Conservation (phyloP, 1,140 invertebrate species). For the Mycetomoellerius zeteki region DNA sequence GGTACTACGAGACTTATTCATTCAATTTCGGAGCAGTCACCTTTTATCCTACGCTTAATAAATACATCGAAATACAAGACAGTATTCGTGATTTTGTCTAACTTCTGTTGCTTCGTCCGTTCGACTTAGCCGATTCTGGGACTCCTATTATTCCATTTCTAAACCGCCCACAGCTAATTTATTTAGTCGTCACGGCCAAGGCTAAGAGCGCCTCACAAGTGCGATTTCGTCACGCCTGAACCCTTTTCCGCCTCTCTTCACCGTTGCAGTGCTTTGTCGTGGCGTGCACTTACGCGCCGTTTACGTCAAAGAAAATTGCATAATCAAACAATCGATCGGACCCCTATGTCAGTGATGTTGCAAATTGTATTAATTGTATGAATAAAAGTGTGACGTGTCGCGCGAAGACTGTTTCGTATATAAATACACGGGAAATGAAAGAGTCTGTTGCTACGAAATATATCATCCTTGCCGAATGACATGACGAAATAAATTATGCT, state of each 20-base stretch:
- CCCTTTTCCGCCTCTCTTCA: constrained; percentile 28
- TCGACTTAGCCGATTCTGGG: too few species aligned
- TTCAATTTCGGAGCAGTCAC: too few species aligned
- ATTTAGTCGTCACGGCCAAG: constrained; percentile 77
- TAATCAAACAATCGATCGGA: constrained; percentile 39
- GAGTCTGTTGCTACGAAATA: not conserved
- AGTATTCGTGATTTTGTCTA: too few species aligned
- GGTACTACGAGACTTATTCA: too few species aligned
- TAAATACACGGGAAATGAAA: not conserved
- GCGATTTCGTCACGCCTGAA: constrained; percentile 60
- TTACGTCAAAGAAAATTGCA: constrained; percentile 33
- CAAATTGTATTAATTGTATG: constrained; percentile 54
- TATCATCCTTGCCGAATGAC: not conserved
- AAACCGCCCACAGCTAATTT: constrained; percentile 67
- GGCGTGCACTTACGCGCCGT: not conserved
- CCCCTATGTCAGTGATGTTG: not conserved
- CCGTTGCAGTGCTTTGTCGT: not conserved
- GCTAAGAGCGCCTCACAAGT: constrained; percentile 77
- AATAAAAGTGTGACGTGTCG: not conserved
- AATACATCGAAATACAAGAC: too few species aligned
- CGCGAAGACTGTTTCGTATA: not conserved
- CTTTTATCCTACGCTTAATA: too few species aligned
- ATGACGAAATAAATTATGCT: not conserved
- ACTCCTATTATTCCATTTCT: too few species aligned
- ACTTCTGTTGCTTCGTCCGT: too few species aligned